phyloP scores from a whole-genome alignment of 92 coral and sea anemone species.

The Bergia sp. region DNA sequence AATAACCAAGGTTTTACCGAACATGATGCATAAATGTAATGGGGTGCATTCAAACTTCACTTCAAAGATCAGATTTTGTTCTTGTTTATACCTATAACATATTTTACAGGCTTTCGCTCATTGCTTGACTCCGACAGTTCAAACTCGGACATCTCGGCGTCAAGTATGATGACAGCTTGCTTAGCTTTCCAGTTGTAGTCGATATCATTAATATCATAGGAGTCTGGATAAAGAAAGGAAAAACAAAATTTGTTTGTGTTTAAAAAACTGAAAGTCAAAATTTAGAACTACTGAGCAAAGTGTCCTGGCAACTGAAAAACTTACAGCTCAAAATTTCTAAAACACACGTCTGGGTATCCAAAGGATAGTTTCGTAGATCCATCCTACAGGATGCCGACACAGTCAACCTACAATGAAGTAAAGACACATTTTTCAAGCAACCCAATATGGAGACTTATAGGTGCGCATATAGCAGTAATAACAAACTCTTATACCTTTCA shows the following conservation, averaged over 20 bases:
- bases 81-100: slow-evolving; percentile 71
- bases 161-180: slow-evolving; percentile 73
- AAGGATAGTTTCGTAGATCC: slow-evolving; percentile 87
- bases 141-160: slow-evolving; percentile 96
- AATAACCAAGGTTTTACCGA: too few relatives aligned
- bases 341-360: slow-evolving; percentile 86
- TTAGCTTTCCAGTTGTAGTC: slow-evolving; percentile 85
- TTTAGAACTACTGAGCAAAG: neutral
- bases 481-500: neutral
- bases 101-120: slow-evolving; percentile 78
- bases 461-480: neutral
- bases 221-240: slow-evolving; percentile 55
- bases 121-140: slow-evolving; percentile 70
- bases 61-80: too few relatives aligned
- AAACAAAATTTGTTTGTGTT: too few relatives aligned
- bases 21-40: too few relatives aligned
- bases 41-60: neutral
- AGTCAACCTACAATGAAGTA: slow-evolving; percentile 59
- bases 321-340: slow-evolving; percentile 95
- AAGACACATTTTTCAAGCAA: neutral
- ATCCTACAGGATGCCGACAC: slow-evolving; percentile 93
- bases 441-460: too few relatives aligned
- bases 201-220: slow-evolving; percentile 85
- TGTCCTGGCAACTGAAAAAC: slow-evolving; percentile 38
- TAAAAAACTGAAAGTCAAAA: too few relatives aligned